phyloP scores from a whole-genome alignment of 2,888 invertebrate genomes.

The Synergus laeviventris region DNA sequence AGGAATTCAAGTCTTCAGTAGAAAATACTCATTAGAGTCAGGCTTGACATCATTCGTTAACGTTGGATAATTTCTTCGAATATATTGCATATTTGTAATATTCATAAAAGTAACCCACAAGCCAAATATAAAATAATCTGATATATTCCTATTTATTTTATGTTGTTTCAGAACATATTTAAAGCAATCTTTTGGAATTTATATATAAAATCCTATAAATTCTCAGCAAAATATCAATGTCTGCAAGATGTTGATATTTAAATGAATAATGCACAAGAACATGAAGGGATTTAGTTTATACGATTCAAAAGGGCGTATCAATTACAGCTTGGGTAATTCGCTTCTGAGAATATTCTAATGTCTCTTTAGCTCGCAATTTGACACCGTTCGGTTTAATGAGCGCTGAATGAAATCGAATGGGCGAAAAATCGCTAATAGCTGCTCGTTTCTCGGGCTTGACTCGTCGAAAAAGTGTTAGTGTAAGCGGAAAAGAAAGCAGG shows the following conservation, averaged over 20 bases:
- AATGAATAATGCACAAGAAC: too few species aligned
- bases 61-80: not conserved
- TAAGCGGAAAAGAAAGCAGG: not conserved
- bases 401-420: slow-evolving; percentile 31
- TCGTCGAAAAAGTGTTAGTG: slow-evolving; percentile 26
- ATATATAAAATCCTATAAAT: too few species aligned
- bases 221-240: not conserved
- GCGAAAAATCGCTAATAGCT: slow-evolving; percentile 35
- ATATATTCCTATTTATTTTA: too few species aligned
- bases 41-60: not conserved
- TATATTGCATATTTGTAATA: not conserved
- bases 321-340: too few species aligned
- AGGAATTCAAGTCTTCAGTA: not conserved
- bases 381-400: slow-evolving; percentile 11
- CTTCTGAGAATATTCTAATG: not conserved
- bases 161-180: too few species aligned
- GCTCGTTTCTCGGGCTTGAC: slow-evolving; percentile 22
- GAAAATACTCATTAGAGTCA: not conserved
- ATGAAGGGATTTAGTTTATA: too few species aligned
- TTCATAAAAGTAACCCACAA: not conserved
- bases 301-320: too few species aligned
- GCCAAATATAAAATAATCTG: too few species aligned
- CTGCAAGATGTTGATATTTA: not conserved
- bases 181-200: too few species aligned
- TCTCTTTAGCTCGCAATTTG: not conserved